Evolutionary conservation across 2,888 invertebrate species (phyloP).

Genomic region (Amphipoea oculea): DNA sequence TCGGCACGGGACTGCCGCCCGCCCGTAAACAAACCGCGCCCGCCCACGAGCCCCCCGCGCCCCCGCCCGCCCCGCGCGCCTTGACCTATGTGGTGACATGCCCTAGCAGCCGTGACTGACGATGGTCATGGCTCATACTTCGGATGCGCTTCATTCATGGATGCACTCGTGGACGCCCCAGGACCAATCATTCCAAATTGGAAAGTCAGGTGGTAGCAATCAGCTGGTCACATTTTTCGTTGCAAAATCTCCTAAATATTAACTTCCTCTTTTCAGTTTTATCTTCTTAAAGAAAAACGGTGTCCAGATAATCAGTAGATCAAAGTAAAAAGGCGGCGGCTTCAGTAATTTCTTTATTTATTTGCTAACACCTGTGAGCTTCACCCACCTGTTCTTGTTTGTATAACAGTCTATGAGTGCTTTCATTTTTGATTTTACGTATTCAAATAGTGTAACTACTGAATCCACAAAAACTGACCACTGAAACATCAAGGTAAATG

Average conservation of each 20-base stretch:
- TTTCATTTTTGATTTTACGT: constrained; percentile 31
- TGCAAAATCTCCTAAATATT: neutral
- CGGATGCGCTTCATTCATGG: constrained; percentile 45
- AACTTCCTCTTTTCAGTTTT: neutral
- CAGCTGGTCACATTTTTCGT: neutral
- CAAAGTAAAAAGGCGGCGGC: neutral
- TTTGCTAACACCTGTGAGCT: constrained; percentile 53
- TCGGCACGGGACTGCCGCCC: constrained; percentile 75
- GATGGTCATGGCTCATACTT: constrained; percentile 74
- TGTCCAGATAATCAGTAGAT: neutral
- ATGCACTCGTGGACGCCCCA: constrained; percentile 38
- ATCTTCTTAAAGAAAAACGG: neutral
- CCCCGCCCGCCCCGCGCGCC: constrained; percentile 69
- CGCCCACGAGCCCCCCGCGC: constrained; percentile 74
- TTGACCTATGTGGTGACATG: constrained; percentile 80
- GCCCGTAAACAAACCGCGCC: constrained; percentile 78
- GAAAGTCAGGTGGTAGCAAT: neutral
- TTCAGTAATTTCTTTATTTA: constrained; percentile 29
- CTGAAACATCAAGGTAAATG: constrained; percentile 28
- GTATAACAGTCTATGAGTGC: constrained; percentile 42
- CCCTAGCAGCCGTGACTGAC: constrained; percentile 74
- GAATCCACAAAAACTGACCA: constrained; percentile 8
- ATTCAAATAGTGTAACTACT: constrained; percentile 8
- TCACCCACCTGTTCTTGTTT: constrained; percentile 54
- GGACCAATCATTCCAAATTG: constrained; percentile 16